A percentile compares a stretch with the other conserved stretches of the same genome.
phyloP scores from a whole-genome alignment of 2,888 invertebrate genomes.

The Zelleria hepariella region DNA sequence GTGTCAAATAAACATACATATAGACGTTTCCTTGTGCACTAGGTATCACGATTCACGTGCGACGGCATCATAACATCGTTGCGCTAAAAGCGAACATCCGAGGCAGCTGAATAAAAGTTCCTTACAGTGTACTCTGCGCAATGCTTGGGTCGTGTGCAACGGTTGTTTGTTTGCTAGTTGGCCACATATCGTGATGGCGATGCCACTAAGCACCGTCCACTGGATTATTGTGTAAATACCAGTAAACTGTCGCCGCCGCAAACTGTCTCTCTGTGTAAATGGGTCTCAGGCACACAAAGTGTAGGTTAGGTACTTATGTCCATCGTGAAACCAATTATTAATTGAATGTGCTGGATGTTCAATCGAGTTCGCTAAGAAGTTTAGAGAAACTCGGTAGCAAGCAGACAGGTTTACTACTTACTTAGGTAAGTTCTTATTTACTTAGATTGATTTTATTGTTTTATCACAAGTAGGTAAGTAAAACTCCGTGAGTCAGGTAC shows the following conservation, averaged over 20 bases:
- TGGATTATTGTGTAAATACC: slow-evolving; percentile 9
- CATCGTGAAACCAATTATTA: not conserved
- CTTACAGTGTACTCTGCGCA: slow-evolving; percentile 1
- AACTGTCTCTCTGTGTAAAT: slow-evolving; percentile 13
- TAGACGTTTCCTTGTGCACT: not conserved
- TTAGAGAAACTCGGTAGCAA: too few species aligned
- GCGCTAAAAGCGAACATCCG: slow-evolving; percentile 8
- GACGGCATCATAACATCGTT: not conserved
- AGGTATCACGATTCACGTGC: not conserved
- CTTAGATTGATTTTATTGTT: too few species aligned
- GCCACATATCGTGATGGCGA: not conserved
- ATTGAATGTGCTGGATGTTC: too few species aligned
- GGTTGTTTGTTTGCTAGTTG: too few species aligned
- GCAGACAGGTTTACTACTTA: too few species aligned
- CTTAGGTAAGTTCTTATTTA: too few species aligned
- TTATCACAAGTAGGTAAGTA: too few species aligned
- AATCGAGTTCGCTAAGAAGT: too few species aligned
- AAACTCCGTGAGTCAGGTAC: too few species aligned
- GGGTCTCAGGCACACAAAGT: slow-evolving; percentile 9
- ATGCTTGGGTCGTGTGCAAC: slow-evolving; percentile 6
- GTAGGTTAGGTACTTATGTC: slow-evolving; percentile 5
- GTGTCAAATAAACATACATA: not conserved
- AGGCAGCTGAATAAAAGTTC: not conserved
- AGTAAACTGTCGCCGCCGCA: slow-evolving; percentile 9
- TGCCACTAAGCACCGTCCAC: slow-evolving; percentile 4